Evolutionary conservation across 1,140 invertebrate genomes (phyloP).

Genomic region (Paracyclopina nana): DNA sequence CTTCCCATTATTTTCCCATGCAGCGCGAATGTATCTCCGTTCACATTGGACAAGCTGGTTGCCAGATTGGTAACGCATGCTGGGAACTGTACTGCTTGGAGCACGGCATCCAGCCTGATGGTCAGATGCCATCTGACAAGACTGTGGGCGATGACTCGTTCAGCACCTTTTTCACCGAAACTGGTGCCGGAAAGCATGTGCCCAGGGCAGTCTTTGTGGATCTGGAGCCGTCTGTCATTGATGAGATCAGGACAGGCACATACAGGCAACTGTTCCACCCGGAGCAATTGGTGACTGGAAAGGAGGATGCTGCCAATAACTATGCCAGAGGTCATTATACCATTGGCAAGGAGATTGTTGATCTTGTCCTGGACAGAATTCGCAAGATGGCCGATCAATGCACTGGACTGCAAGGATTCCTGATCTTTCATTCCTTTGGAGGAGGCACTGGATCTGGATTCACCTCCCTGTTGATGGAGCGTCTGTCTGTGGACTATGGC

Average conservation of each 20-base stretch:
- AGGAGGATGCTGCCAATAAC: constrained; percentile 41
- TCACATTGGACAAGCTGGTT: constrained; percentile 34
- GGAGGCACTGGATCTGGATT: constrained; percentile 35
- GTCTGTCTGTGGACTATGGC: constrained; percentile 48
- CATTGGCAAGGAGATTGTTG: constrained; percentile 36
- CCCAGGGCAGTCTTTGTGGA: constrained; percentile 54
- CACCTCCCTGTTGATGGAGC: constrained; percentile 32
- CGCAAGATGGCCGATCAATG: constrained; percentile 48
- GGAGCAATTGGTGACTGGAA: constrained; percentile 36
- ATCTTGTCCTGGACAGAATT: constrained; percentile 30
- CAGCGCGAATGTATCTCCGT: constrained; percentile 32
- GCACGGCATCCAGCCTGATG: constrained; percentile 23
- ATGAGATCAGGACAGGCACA: constrained; percentile 32
- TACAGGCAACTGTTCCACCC: constrained; percentile 36
- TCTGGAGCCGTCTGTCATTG: constrained; percentile 35
- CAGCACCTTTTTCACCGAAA: constrained; percentile 36
- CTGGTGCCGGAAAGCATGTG: constrained; percentile 31
- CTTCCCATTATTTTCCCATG: too few relatives aligned
- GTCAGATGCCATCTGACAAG: constrained; percentile 19
- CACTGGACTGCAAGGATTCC: constrained; percentile 48
- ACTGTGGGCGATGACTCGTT: constrained; percentile 27
- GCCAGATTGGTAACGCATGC: constrained; percentile 37
- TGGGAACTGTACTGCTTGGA: constrained; percentile 36
- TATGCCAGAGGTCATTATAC: constrained; percentile 39
- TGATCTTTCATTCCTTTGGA: constrained; percentile 33